Base-by-base conservation (phyloP, 2,113 vertebrate species). In the Dipodomys stephensi region DNA sequence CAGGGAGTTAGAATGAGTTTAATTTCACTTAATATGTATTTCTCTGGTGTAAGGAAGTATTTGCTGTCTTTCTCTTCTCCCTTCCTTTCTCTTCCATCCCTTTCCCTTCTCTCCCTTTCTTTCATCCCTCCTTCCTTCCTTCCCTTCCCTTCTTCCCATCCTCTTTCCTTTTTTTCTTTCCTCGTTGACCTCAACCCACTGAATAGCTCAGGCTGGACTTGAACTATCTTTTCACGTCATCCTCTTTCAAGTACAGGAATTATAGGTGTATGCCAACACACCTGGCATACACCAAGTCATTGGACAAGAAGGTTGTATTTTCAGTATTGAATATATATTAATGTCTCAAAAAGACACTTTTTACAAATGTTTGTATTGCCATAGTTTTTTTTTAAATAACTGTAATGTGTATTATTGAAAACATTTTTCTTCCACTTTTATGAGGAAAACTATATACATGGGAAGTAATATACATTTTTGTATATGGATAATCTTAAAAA, bases 341-440 rank as follows among this genome's bases (percentile, higher is more conserved):
- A 62, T 88, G n/a, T 72, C 32, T 85, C n/a, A 64, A 69, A 18
- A 74, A 86, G 62, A 53, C 79, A 93, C 87, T 94, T 92, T 27
- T 39, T 6, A 27, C 18, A 71, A 11, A 35, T 92, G 86, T 92
- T 71, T 22, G 0, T 92, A 72, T 79, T 84, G 80, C 60, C 12
- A 16, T 91, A 74, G 30, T 94, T 84, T 84, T 92, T 94, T 97
- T 94, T 30, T 53, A 30, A 87, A 73, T 32, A 16, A 22, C 30
- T 32, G 2, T 49, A 89, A 32, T 84, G 4, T 91, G 0, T 82
- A 64, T 79, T 92, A 83, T 22, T 73, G 46, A 67, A 93, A 93
- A 83, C 2, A 46, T 62, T 62, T 71, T 12, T 32, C 19, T 12
- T 32, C 15, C 60, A 20, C 67, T 91, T 89, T 77, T 93, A 69